Conservation (phyloP, 2,888 invertebrate species). For the Volucella inanis region DNA sequence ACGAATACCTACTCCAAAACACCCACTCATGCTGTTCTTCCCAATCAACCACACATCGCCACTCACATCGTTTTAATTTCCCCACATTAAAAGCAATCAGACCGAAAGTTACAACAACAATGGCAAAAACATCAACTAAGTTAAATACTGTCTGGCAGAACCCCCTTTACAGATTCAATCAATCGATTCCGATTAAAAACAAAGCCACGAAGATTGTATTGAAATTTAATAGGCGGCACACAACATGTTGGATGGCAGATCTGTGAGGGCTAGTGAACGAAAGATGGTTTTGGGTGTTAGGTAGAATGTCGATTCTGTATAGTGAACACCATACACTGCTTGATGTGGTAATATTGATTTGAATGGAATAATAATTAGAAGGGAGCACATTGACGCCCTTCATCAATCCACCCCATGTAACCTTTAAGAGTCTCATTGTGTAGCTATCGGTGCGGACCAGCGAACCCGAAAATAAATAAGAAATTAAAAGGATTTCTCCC, state of each 20-base stretch:
- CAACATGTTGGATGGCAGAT: conserved; percentile 32
- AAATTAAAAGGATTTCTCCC: conserved; percentile 66
- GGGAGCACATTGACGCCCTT: conserved; percentile 10
- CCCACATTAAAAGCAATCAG: conserved; percentile 65
- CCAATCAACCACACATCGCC: conserved; percentile 58
- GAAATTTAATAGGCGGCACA: conserved; percentile 70
- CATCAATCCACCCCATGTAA: conserved; percentile 31
- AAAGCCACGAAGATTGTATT: conserved; percentile 64
- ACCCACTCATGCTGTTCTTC: not conserved
- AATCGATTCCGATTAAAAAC: conserved; percentile 64
- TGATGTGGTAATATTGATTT: conserved; percentile 71
- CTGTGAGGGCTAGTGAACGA: no score
- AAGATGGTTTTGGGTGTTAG: no score
- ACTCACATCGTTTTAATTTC: conserved; percentile 70
- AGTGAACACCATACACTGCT: conserved; percentile 26
- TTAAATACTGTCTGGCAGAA: conserved; percentile 8
- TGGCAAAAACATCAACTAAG: no score
- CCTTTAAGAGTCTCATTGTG: conserved; percentile 44
- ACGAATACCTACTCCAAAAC: not conserved
- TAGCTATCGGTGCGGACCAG: conserved; percentile 61
- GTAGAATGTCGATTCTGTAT: not conserved
- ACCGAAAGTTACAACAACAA: conserved; percentile 31
- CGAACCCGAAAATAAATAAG: conserved; percentile 70
- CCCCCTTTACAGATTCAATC: conserved; percentile 62
- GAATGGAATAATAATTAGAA: conserved; percentile 72